Percentiles rank a stretch among this genome's conserved stretches.
phyloP scores from a whole-genome alignment of 2,797 vertebrate genomes.

The Neosilurus hyrtlii region DNA sequence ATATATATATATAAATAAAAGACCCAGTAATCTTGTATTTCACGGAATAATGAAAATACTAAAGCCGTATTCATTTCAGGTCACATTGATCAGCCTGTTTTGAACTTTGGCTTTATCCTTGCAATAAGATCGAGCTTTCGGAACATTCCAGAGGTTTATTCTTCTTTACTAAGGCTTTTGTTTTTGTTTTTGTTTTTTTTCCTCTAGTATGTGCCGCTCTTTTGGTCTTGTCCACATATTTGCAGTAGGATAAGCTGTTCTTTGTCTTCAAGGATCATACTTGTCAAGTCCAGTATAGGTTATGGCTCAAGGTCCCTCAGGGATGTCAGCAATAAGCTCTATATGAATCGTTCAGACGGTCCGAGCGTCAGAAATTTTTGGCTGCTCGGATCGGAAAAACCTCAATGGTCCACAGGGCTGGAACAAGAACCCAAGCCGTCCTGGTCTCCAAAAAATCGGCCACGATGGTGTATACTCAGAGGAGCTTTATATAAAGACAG shows the following conservation, averaged over 20 bases:
- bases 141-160: constrained; percentile 64
- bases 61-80: background rate
- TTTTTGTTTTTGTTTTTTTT: constrained; percentile 25
- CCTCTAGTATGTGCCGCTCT: constrained; percentile 53
- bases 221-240: constrained; percentile 53
- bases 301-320: background rate
- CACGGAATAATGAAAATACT: background rate
- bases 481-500: background rate
- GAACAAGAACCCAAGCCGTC: background rate
- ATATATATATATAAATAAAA: too few species aligned
- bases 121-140: constrained; percentile 40
- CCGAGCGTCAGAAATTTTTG: background rate
- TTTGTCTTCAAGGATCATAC: constrained; percentile 30
- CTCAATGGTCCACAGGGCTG: background rate
- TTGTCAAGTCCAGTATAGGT: background rate
- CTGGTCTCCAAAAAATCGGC: background rate
- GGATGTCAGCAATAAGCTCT: constrained; percentile 1
- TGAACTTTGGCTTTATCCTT: background rate
- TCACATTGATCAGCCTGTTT: background rate
- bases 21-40: too few species aligned
- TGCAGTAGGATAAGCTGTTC: constrained; percentile 69
- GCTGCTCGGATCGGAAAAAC: too few species aligned
- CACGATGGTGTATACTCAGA: background rate
- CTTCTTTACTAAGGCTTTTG: constrained; percentile 52
- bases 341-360: background rate